These are phyloP conservation scores for Rhabdophis nuchalis DNA, from an alignment of 2,797 vertebrate species.

Conservation along the genomic window DNA sequence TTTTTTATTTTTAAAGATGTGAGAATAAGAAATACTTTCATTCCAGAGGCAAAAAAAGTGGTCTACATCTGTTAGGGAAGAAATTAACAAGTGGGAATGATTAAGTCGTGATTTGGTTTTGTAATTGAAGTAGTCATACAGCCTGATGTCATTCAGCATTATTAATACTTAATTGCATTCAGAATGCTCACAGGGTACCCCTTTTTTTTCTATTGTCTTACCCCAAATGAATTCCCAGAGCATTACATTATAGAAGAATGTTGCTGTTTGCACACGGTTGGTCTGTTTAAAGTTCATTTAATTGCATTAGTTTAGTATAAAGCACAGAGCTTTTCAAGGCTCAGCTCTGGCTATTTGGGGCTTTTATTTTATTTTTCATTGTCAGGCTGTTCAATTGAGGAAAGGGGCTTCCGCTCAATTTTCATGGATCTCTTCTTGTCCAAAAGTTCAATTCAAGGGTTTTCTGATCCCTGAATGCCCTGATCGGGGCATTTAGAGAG, in stretches of 20 bases:
- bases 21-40: slow-evolving; percentile 42
- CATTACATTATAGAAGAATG: slow-evolving; percentile 57
- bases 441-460: neutral
- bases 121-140: slow-evolving; percentile 62
- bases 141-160: slow-evolving; percentile 56
- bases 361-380: slow-evolving; percentile 23
- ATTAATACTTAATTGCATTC: slow-evolving; percentile 64
- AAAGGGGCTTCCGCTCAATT: neutral
- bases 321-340: slow-evolving; percentile 42
- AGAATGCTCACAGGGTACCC: slow-evolving; percentile 49
- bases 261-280: slow-evolving; percentile 53
- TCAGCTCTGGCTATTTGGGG: slow-evolving; percentile 43
- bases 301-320: slow-evolving; percentile 66
- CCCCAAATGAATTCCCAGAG: slow-evolving; percentile 52
- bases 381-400: neutral
- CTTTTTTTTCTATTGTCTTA: slow-evolving; percentile 28
- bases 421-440: neutral
- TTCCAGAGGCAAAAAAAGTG: slow-evolving; percentile 37
- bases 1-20: slow-evolving; percentile 24
- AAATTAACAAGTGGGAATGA: slow-evolving; percentile 68
- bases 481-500: neutral
- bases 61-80: slow-evolving; percentile 47
- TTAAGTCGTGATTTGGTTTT: slow-evolving; percentile 64
- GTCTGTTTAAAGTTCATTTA: slow-evolving; percentile 58
- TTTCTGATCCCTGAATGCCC: neutral